Evolutionary conservation across 2,797 vertebrate species (phyloP), one percentile per base, ranked within the genome.

Genomic region (Xenentodon cancila): DNA sequence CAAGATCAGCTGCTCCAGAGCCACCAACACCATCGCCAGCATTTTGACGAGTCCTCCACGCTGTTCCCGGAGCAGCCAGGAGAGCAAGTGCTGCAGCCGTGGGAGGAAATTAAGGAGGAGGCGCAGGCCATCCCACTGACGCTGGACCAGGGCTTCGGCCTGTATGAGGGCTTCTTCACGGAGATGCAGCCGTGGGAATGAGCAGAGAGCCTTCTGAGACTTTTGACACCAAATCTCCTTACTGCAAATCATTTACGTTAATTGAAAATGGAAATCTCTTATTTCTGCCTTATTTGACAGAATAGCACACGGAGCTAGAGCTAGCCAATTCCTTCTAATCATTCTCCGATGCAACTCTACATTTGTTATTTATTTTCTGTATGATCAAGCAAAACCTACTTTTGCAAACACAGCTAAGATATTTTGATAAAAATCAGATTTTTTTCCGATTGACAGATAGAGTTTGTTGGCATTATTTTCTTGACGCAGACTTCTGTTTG

Each of bases 71-170:
- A 94, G 62, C 91, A 83, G 59, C 80, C 84, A 1, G 92, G 82
- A 50, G 91, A 88, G 68, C 64, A 34, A 16, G 64, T 82, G 74
- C 87, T 88, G 66, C 92, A 92, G 80, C 88, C 92, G 1, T 95
- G 94, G 94, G 92, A 93, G 72, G 93, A 94, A 75, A 87, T 95
- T 71, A 95, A 94, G 71, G 93, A 94, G 63, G 94, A 95, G 74
- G 84, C 45, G 4, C 93, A 91, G 68, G 73, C 77, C 1, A 90
- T 90, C 27, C 88, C 93, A 7, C 88, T 94, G 68, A 90, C 88
- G 54, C 75, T 94, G 81, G 94, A 95, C 71, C 93, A 93, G 69
- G 85, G 91, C 71, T 93, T 94, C 7, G 77, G 91, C 27, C 82
- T 95, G 61, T 92, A 86, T 7, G 94, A 95, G 59, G 88, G 94